These are phyloP conservation scores for Podarcis cretensis DNA, from an alignment of 2,113 vertebrate species.

Conservation along the genomic window DNA sequence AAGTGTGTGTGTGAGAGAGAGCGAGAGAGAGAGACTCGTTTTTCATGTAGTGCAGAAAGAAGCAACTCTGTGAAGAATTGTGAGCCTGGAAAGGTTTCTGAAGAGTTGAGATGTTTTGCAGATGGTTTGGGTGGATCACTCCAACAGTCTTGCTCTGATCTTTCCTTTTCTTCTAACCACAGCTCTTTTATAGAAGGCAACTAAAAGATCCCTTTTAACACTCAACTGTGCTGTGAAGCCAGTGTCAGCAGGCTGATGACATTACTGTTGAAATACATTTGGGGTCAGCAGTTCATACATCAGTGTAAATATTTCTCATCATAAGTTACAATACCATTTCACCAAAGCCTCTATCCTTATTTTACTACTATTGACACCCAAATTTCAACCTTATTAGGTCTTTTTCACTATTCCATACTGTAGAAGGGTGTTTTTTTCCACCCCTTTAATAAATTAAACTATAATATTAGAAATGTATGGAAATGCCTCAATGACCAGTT, in stretches of 20 bases:
- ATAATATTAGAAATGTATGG: slow-evolving; percentile 66
- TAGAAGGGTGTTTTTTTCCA: neutral
- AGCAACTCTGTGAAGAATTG: slow-evolving; percentile 32
- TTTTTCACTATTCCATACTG: slow-evolving; percentile 45
- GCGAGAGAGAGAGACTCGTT: neutral
- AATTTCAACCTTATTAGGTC: slow-evolving; percentile 72
- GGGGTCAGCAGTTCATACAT: slow-evolving; percentile 53
- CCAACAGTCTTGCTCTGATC: slow-evolving; percentile 22
- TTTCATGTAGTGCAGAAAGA: slow-evolving; percentile 38
- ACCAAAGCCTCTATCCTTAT: slow-evolving; percentile 58
- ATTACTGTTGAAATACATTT: slow-evolving; percentile 49
- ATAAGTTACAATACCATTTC: slow-evolving; percentile 53
- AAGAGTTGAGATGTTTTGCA: slow-evolving; percentile 47
- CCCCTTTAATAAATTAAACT: slow-evolving; percentile 71
- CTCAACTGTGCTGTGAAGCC: slow-evolving; percentile 38
- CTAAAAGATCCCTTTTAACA: slow-evolving; percentile 42
- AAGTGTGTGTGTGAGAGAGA: neutral
- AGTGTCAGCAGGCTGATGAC: slow-evolving; percentile 53
- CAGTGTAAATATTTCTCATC: slow-evolving; percentile 41
- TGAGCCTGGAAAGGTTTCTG: slow-evolving; percentile 34
- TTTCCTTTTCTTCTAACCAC: slow-evolving; percentile 50
- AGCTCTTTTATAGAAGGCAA: slow-evolving; percentile 27
- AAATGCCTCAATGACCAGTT: slow-evolving; percentile 71
- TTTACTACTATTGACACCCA: slow-evolving; percentile 63
- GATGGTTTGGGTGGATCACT: slow-evolving; percentile 17